phyloP scores from a whole-genome alignment of 1,140 invertebrate genomes.

The Sesamia nonagrioides region DNA sequence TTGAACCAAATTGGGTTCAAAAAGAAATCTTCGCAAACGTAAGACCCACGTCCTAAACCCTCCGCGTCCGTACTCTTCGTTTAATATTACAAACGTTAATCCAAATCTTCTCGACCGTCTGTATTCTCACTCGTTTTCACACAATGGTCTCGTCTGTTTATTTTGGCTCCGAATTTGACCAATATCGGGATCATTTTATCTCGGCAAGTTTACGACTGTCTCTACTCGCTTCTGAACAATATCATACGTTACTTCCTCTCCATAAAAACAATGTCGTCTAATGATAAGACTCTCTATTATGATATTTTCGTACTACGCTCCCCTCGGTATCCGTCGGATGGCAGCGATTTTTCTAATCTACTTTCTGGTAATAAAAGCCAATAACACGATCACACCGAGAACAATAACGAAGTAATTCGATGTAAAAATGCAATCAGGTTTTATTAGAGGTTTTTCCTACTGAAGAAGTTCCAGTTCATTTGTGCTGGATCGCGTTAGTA shows the following conservation, averaged over 20 bases:
- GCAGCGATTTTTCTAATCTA: constrained; percentile 21
- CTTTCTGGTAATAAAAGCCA: constrained; percentile 12
- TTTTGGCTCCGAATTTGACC: constrained; percentile 36
- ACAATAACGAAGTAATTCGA: constrained; percentile 28
- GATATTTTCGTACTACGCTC: constrained; percentile 33
- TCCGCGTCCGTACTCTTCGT: neutral
- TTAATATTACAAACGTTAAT: constrained; percentile 40
- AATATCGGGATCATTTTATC: constrained; percentile 41
- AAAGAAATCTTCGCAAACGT: constrained; percentile 37
- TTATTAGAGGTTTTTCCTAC: neutral
- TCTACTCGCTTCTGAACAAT: constrained; percentile 45
- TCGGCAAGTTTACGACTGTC: constrained; percentile 36
- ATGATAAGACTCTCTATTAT: constrained; percentile 47
- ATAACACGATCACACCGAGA: constrained; percentile 16
- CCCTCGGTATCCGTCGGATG: neutral
- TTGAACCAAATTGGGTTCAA: constrained; percentile 32
- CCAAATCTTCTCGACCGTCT: constrained; percentile 4
- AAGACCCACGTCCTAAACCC: constrained; percentile 2
- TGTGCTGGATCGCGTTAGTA: neutral
- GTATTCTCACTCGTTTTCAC: neutral
- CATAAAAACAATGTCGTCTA: constrained; percentile 49
- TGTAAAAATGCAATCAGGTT: constrained; percentile 26
- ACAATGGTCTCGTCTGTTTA: constrained; percentile 26
- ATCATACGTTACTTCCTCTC: constrained; percentile 48
- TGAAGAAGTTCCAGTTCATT: constrained; percentile 7